phyloP scores from a whole-genome alignment of 2,113 vertebrate genomes.

The Austrofundulus limnaeus region DNA sequence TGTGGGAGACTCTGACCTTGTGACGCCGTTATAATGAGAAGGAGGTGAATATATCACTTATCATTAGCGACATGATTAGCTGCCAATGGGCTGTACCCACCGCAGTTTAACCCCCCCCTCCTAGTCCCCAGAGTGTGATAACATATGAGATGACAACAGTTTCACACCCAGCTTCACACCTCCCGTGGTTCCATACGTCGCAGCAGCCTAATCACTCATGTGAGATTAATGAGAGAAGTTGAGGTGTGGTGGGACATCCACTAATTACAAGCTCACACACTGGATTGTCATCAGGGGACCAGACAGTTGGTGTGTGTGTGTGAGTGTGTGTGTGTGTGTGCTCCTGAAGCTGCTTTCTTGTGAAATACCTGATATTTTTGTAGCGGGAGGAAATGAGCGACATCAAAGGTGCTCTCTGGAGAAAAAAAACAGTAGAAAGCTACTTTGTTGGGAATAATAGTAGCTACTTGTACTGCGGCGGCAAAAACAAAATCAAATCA shows the following conservation, averaged over 20 bases:
- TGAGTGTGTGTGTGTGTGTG: constrained; percentile 22
- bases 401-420: constrained; percentile 33
- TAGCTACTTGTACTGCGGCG: background rate
- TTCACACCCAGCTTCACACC: constrained; percentile 76
- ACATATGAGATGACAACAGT: constrained; percentile 76
- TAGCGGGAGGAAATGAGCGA: constrained; percentile 12
- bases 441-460: constrained; percentile 6
- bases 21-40: constrained; percentile 47
- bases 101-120: constrained; percentile 59
- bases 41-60: constrained; percentile 62
- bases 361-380: constrained; percentile 17
- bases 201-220: constrained; percentile 71
- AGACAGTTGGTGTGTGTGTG: constrained; percentile 7
- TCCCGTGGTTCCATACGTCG: constrained; percentile 64
- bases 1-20: constrained; percentile 60
- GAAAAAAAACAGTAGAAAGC: constrained; percentile 15
- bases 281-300: constrained; percentile 42
- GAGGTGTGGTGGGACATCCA: constrained; percentile 65
- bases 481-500: constrained; percentile 26
- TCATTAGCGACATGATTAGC: constrained; percentile 73
- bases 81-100: constrained; percentile 70
- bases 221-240: constrained; percentile 76
- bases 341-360: constrained; percentile 20
- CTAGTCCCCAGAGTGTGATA: constrained; percentile 64
- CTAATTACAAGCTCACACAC: constrained; percentile 65